These are phyloP conservation scores for Diachasmimorpha longicaudata DNA, from an alignment of 1,140 invertebrate genomes.

Conservation along the genomic window DNA sequence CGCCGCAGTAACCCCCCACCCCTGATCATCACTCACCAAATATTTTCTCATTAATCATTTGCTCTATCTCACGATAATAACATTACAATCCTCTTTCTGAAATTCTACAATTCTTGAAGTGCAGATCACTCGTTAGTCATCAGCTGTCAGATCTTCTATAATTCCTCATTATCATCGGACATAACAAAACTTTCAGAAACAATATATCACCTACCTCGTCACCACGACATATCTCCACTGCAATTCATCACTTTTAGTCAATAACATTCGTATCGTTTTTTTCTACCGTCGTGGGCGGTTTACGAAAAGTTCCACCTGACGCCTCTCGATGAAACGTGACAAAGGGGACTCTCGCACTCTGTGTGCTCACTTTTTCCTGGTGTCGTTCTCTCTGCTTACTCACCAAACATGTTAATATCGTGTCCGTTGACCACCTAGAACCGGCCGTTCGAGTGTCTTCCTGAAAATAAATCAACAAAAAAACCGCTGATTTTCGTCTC, in stretches of 20 bases:
- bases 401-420: constrained; percentile 49
- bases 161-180: no score
- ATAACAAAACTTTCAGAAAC: no score
- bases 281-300: constrained; percentile 1
- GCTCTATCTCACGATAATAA: no score
- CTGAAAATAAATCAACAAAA: not conserved
- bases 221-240: not conserved
- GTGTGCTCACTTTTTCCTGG: not conserved
- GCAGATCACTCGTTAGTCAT: no score
- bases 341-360: not conserved
- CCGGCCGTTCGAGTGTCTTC: not conserved
- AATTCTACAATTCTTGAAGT: no score
- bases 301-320: constrained; percentile 3
- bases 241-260: not conserved
- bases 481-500: not conserved
- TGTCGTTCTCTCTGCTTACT: constrained; percentile 35
- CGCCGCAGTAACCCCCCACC: no score
- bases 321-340: constrained; percentile 10
- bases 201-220: not conserved
- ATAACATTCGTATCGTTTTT: not conserved
- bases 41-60: no score
- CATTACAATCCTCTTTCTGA: no score
- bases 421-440: not conserved
- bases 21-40: no score
- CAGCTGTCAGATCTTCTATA: no score